Conservation (phyloP, 2,888 invertebrate species). For the Cheilosia vulpina region DNA sequence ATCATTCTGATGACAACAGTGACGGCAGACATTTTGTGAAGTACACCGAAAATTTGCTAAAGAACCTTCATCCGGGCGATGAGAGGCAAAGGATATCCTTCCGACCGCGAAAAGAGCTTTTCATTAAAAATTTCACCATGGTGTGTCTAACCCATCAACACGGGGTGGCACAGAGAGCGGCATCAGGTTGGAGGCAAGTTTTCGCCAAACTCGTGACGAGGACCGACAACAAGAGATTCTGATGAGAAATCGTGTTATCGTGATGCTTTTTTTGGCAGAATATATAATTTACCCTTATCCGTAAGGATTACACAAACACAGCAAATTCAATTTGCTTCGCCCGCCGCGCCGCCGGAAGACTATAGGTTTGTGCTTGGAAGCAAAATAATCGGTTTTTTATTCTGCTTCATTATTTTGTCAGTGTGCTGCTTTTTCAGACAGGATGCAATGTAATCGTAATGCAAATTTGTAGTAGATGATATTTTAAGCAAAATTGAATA, state of each 20-base stretch:
- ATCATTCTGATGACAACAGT: conserved; percentile 30
- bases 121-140: conserved; percentile 31
- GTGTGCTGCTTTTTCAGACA: neutral
- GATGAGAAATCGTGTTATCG: conserved; percentile 19
- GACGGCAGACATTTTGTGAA: conserved; percentile 18
- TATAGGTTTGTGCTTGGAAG: neutral
- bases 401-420: conserved; percentile 10
- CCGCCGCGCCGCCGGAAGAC: neutral
- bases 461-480: conserved; percentile 20
- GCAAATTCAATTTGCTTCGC: conserved; percentile 30
- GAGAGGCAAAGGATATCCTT: conserved; percentile 7
- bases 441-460: conserved; percentile 27
- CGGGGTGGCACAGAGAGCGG: no score
- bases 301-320: conserved; percentile 8
- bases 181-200: conserved; percentile 10
- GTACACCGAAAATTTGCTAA: conserved; percentile 30
- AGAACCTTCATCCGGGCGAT: conserved; percentile 1
- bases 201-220: neutral
- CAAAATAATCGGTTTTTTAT: conserved; percentile 5
- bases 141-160: neutral
- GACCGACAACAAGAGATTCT: neutral
- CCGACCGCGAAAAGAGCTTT: conserved; percentile 20
- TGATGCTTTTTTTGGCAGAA: conserved; percentile 19
- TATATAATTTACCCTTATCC: conserved; percentile 29
- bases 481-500: conserved; percentile 18